Evolutionary conservation across 2,888 invertebrate genomes (phyloP).

Genomic region (Heliconius charithonia): DNA sequence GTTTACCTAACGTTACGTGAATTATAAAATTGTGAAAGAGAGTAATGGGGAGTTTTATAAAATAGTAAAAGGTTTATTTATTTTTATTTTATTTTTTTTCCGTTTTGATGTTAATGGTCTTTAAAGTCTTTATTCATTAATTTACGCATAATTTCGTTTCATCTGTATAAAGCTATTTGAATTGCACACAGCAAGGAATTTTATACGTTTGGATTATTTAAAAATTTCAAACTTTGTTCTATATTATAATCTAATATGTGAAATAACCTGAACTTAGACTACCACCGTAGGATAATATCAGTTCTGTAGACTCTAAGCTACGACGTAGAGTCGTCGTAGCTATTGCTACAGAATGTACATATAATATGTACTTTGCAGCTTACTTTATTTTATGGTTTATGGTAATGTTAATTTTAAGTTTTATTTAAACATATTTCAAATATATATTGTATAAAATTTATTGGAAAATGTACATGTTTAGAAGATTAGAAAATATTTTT

Average conservation of each 20-base stretch:
- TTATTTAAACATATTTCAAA: too few species aligned
- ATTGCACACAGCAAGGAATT: neutral
- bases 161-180: neutral
- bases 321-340: neutral
- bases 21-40: neutral
- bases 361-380: neutral
- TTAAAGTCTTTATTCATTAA: neutral
- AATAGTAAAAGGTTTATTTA: neutral
- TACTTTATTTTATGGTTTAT: too few species aligned
- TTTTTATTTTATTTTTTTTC: neutral
- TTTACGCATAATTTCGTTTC: neutral
- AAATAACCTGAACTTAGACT: neutral
- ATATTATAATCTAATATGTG: neutral
- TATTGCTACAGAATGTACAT: neutral
- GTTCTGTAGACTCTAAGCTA: neutral
- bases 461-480: too few species aligned
- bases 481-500: too few species aligned
- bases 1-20: neutral
- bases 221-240: neutral
- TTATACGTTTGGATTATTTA: too few species aligned
- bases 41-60: neutral
- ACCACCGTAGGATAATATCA: neutral
- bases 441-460: too few species aligned
- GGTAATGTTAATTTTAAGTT: too few species aligned
- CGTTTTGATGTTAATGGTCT: neutral